These are phyloP conservation scores for Aphis craccivora DNA, from an alignment of 1,140 invertebrate genomes.

Conservation along the genomic window DNA sequence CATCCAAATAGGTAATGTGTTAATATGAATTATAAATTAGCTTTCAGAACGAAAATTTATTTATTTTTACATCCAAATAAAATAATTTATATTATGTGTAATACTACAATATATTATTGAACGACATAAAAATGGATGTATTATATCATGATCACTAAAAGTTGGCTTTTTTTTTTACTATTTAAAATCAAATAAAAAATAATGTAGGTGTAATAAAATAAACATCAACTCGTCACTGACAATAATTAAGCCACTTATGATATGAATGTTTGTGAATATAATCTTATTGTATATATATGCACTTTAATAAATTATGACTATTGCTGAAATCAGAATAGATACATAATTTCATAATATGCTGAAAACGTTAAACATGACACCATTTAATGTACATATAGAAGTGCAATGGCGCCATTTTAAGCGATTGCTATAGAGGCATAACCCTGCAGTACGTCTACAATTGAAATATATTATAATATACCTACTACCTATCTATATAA, in stretches of 20 bases:
- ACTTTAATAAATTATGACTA: constrained; percentile 15
- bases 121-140: background rate
- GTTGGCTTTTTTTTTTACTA: background rate
- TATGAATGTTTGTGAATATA: constrained; percentile 13
- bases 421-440: background rate
- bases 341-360: constrained; percentile 13
- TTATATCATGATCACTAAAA: background rate
- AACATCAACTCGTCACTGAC: background rate
- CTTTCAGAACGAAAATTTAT: too few species aligned
- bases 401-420: constrained; percentile 4
- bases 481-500: background rate
- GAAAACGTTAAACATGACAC: background rate
- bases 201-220: background rate
- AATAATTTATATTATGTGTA: background rate
- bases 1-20: background rate
- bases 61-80: background rate
- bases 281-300: background rate
- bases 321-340: constrained; percentile 1
- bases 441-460: background rate
- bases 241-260: background rate
- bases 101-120: background rate
- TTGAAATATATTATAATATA: background rate
- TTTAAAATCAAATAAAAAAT: background rate
- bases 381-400: background rate
- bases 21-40: background rate